Conservation (phyloP, 2,113 vertebrate species). For the Ochotona princeps region DNA sequence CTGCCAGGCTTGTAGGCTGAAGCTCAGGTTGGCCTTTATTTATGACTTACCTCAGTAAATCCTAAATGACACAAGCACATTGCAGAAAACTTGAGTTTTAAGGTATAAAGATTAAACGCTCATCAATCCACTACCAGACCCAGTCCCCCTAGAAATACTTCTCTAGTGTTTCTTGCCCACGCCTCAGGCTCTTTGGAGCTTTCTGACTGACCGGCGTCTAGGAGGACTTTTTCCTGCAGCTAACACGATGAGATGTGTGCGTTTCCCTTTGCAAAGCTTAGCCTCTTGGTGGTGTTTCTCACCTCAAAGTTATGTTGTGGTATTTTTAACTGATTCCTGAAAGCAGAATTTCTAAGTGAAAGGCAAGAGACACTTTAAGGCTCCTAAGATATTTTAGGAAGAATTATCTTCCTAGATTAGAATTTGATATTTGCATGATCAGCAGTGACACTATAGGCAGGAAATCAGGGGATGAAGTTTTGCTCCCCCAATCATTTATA, state of each 20-base stretch:
- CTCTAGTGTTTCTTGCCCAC: background rate
- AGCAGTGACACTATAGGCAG: background rate
- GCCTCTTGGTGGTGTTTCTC: background rate
- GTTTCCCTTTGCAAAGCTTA: background rate
- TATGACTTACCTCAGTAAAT: conserved; percentile 15
- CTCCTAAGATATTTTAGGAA: conserved; percentile 45
- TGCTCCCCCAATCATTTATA: background rate
- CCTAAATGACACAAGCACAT: background rate
- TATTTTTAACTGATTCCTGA: background rate
- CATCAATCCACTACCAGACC: background rate
- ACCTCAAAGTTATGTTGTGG: background rate
- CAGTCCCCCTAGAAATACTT: background rate
- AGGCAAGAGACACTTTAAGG: background rate
- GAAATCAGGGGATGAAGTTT: background rate
- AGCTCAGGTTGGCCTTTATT: background rate
- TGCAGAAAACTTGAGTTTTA: background rate
- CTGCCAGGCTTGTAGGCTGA: background rate
- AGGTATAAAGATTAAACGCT: background rate
- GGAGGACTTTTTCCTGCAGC: background rate
- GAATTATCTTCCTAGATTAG: background rate
- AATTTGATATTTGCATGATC: background rate
- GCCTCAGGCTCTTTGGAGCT: background rate
- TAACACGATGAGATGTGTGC: background rate
- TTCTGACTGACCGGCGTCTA: background rate
- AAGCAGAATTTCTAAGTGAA: conserved; percentile 1